Conservation (phyloP, 2,888 invertebrate genomes). For the Orthosia gothica region DNA sequence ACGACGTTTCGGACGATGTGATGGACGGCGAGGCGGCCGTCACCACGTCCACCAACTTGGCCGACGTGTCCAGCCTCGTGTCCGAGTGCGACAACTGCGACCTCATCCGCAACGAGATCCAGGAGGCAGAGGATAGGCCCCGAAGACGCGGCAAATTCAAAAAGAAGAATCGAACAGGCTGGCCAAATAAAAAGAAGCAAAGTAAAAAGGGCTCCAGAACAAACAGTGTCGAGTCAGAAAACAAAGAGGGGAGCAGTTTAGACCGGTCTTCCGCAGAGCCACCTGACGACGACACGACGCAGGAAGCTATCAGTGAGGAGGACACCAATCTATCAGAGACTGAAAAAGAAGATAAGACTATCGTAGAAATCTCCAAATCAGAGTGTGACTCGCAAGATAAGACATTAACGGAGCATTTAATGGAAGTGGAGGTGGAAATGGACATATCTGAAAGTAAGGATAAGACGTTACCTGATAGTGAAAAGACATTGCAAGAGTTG, state of each 20-base stretch:
- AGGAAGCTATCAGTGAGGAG: slow-evolving; percentile 81
- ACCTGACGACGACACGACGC: slow-evolving; percentile 81
- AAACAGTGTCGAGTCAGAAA: slow-evolving; percentile 77
- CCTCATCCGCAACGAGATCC: slow-evolving; percentile 84
- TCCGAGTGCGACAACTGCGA: slow-evolving; percentile 87
- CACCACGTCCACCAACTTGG: slow-evolving; percentile 81
- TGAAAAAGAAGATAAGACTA: slow-evolving; percentile 72
- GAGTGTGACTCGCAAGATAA: slow-evolving; percentile 70
- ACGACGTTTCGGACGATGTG: slow-evolving; percentile 88
- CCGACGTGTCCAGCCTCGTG: slow-evolving; percentile 87
- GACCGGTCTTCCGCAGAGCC: slow-evolving; percentile 83
- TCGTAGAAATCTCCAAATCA: slow-evolving; percentile 64
- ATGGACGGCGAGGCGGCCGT: slow-evolving; percentile 82
- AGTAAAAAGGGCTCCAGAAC: slow-evolving; percentile 81
- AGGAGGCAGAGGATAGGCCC: slow-evolving; percentile 75
- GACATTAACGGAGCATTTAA: slow-evolving; percentile 54
- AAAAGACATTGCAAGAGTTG: slow-evolving; percentile 74
- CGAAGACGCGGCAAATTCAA: slow-evolving; percentile 90
- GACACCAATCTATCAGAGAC: slow-evolving; percentile 77
- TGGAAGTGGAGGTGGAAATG: slow-evolving; percentile 55
- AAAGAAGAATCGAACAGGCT: slow-evolving; percentile 95
- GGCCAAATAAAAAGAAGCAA: slow-evolving; percentile 93
- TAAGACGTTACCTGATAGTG: slow-evolving; percentile 67
- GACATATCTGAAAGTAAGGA: slow-evolving; percentile 67
- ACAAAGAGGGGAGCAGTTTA: slow-evolving; percentile 79